phyloP scores from a whole-genome alignment of 2,113 vertebrate genomes.

The Grus americana region DNA sequence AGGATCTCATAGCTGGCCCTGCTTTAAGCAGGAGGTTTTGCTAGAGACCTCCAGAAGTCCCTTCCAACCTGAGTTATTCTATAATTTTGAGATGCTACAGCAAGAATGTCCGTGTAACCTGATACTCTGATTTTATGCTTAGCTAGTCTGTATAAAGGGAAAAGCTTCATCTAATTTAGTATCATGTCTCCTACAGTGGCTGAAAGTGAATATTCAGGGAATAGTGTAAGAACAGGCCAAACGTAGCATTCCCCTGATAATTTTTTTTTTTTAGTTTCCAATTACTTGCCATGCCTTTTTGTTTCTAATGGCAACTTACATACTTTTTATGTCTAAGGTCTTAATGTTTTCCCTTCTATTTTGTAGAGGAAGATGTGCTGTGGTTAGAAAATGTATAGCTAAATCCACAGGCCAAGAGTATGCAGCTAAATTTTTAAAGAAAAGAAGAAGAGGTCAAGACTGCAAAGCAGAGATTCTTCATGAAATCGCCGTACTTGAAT shows the following conservation, averaged over 20 bases:
- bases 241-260: background rate
- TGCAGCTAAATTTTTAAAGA: conserved; percentile 94
- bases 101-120: background rate
- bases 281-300: background rate
- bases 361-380: conserved; percentile 90
- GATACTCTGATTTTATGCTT: background rate
- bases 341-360: background rate
- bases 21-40: background rate
- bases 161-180: background rate
- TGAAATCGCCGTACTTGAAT: conserved; percentile 92
- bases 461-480: conserved; percentile 91
- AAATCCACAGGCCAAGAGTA: conserved; percentile 90
- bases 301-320: background rate
- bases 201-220: background rate
- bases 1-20: background rate
- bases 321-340: background rate
- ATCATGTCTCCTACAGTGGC: background rate
- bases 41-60: background rate
- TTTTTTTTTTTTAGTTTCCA: background rate
- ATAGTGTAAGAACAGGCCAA: background rate
- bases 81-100: background rate
- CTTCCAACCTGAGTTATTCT: background rate
- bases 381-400: conserved; percentile 91
- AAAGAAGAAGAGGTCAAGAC: conserved; percentile 91
- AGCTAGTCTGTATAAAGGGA: background rate